phyloP scores from a whole-genome alignment of 2,797 vertebrate genomes.

The Phyllotis vaccarum region DNA sequence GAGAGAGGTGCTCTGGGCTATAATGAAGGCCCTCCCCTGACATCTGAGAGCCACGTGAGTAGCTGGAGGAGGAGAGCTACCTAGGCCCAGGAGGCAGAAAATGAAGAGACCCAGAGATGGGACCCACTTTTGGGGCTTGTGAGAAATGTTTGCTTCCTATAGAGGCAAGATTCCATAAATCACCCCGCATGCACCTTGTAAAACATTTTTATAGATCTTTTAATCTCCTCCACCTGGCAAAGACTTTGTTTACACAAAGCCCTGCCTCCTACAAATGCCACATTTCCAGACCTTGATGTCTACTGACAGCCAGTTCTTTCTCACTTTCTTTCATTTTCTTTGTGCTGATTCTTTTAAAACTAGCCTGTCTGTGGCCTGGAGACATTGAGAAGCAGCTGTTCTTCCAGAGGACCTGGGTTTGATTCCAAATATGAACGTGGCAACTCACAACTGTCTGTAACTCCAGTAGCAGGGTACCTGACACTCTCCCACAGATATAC shows the following conservation, averaged over 20 bases:
- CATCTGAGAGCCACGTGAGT: not conserved
- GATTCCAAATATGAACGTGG: not conserved
- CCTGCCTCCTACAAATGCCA: not conserved
- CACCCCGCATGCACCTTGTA: not conserved
- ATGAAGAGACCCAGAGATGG: not conserved
- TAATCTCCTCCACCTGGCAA: not conserved
- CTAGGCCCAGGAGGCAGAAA: not conserved
- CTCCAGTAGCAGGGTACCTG: not conserved
- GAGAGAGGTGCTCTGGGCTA: not conserved
- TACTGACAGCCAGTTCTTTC: not conserved
- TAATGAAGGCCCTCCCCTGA: not conserved
- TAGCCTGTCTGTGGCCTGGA: not conserved
- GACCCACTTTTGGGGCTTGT: not conserved
- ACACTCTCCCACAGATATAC: not conserved
- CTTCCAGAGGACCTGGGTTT: not conserved
- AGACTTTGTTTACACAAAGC: not conserved
- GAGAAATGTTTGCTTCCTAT: not conserved
- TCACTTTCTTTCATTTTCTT: not conserved
- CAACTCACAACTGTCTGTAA: not conserved
- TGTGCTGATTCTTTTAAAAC: not conserved
- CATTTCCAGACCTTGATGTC: not conserved
- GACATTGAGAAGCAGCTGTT: no score
- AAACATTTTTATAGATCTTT: not conserved
- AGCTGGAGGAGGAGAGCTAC: not conserved
- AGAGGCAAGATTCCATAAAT: not conserved